Conservation (phyloP, 1,140 invertebrate species). For the Euura lappo region DNA sequence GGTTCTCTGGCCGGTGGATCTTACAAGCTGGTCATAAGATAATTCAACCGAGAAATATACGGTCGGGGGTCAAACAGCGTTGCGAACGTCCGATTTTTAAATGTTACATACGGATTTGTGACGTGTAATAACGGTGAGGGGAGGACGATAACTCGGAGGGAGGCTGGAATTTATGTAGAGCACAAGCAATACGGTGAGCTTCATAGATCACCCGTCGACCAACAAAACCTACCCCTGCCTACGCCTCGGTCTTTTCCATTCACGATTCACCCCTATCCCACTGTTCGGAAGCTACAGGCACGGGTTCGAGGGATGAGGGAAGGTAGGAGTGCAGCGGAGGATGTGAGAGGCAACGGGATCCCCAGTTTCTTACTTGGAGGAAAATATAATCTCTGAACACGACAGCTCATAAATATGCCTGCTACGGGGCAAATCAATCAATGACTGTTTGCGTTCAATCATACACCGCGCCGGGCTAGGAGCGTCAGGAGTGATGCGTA, state of each 20-base stretch:
- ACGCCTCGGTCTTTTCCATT: neutral
- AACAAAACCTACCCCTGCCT: neutral
- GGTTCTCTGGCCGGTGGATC: conserved; percentile 23
- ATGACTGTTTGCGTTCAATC: conserved; percentile 7
- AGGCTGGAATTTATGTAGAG: conserved; percentile 5
- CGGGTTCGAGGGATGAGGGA: neutral
- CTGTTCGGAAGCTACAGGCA: neutral
- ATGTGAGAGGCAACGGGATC: neutral
- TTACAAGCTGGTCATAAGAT: neutral
- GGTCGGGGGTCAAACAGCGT: conserved; percentile 17
- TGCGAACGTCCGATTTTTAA: conserved; percentile 21
- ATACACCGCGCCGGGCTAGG: neutral
- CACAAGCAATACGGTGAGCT: conserved; percentile 6
- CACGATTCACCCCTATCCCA: neutral
- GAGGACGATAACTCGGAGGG: neutral
- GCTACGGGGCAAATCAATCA: conserved; percentile 5
- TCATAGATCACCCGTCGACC: conserved; percentile 4
- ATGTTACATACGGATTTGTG: neutral
- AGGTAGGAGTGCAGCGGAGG: neutral
- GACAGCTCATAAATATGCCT: conserved; percentile 7
- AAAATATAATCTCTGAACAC: conserved; percentile 7
- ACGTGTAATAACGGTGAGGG: neutral
- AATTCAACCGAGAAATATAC: neutral
- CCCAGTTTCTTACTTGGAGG: neutral
- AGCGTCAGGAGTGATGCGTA: neutral